Evolutionary conservation across 1,140 invertebrate genomes (phyloP), one percentile per base, ranked within the genome.

Genomic region (Dendroctonus ponderosae): DNA sequence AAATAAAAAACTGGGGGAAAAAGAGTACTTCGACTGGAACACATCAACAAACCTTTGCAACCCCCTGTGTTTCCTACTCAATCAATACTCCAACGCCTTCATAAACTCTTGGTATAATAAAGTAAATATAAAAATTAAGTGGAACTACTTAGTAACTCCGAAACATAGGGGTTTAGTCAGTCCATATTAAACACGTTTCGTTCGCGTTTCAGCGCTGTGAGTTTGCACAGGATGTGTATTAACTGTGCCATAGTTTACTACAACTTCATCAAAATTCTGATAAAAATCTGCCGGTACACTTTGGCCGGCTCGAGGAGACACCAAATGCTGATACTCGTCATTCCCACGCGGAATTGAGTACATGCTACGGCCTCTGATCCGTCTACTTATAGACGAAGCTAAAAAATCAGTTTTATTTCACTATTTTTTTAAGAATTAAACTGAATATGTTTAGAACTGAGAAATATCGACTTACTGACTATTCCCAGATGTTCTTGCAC

Each of bases 401-500:
- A 71, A 66, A 71, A 70, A 65, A n/a, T 26, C 15, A 15, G 11
- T 52, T n/a, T 8, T 52, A 1, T 52, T 12, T 52, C 15, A n/a
- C 7, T 12, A 3, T 52, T 52, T 12, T 5, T 52, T 26, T 12
- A 5, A 12, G 7, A 52, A n/a, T n/a, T 5, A n/a, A 15, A 11
- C 15, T 1, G 40, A 11, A 0, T 7, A n/a, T 40, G 12, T 9
- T 15, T 39, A 40, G 41, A 56, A 11, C n/a, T 8, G 12, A n/a
- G n/a, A n/a, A n/a, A n/a, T n/a, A n/a, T n/a, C n/a, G n/a, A 81
- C 85, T 76, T 79, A 87, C 90, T 86, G 39, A 97, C 91, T 62
- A 95, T 91, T 7, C 91, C 89, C 57, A 97, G 85, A 78, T 98
- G 94, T 75, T 98, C 94, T 58, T 91, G 87, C 42, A 98, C 89